phyloP scores from a whole-genome alignment of 1,140 invertebrate genomes.

The Chelonus insularis region DNA sequence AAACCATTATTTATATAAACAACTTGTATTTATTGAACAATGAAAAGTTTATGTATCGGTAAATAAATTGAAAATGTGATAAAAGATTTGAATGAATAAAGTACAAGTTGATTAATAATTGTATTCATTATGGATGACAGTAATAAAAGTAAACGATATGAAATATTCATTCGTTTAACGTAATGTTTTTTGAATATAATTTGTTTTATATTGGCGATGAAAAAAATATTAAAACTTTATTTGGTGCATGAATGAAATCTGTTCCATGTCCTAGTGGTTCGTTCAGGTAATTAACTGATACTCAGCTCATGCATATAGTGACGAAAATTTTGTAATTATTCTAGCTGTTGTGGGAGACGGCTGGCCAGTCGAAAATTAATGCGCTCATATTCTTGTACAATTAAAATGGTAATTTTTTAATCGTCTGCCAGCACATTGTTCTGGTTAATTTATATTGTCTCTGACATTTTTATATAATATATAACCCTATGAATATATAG shows the following conservation, averaged over 20 bases:
- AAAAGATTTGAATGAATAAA: no score
- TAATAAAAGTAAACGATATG: no score
- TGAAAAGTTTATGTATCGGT: no score
- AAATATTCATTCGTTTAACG: not conserved
- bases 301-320: not conserved
- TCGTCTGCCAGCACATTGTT: not conserved
- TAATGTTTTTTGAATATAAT: no score
- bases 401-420: conserved; percentile 22
- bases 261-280: not conserved
- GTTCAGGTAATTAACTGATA: not conserved
- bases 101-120: no score
- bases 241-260: not conserved
- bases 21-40: no score
- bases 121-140: no score
- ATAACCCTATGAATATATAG: no score
- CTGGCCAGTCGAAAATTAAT: not conserved
- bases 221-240: not conserved
- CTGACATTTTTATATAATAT: not conserved
- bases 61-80: no score
- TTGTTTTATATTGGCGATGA: not conserved
- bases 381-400: not conserved
- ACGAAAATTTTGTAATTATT: conserved; percentile 12
- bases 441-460: not conserved
- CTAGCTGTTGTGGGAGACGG: not conserved
- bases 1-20: no score